phyloP scores from a whole-genome alignment of 2,797 vertebrate genomes.

The Nothura maculosa region DNA sequence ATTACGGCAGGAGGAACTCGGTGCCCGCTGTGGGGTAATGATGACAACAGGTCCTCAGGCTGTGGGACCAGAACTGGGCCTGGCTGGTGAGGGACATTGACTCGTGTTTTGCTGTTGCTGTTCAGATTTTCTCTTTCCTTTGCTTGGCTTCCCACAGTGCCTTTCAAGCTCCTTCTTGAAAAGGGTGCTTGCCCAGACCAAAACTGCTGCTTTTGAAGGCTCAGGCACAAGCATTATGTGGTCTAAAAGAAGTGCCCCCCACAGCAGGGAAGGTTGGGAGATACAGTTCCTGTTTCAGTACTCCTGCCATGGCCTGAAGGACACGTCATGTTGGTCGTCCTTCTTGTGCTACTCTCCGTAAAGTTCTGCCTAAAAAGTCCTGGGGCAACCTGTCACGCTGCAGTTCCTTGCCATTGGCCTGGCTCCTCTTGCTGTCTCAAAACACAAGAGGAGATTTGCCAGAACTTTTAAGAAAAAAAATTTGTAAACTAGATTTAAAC shows the following conservation, averaged over 20 bases:
- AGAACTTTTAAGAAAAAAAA: background rate
- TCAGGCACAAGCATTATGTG: background rate
- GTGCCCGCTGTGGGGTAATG: background rate
- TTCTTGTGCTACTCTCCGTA: background rate
- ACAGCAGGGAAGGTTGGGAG: background rate
- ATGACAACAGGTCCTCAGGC: no score
- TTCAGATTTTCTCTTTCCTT: background rate
- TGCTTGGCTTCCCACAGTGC: background rate
- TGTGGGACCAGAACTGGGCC: background rate
- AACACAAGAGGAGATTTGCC: background rate
- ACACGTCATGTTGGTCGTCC: background rate
- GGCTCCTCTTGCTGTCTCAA: background rate
- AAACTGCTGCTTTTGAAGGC: background rate
- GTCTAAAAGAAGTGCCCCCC: background rate
- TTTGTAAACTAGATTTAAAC: background rate
- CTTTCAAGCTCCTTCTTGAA: background rate
- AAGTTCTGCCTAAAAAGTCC: background rate
- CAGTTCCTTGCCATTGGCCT: background rate
- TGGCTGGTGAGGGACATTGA: background rate
- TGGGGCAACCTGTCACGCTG: accelerated
- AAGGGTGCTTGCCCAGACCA: background rate
- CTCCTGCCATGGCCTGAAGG: accelerated
- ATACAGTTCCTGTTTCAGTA: background rate
- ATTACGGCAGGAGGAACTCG: background rate
- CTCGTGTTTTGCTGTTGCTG: background rate